phyloP scores from a whole-genome alignment of 30 jellyfish, hydroid and myxozoan genomes.

The Pelagia noctiluca region DNA sequence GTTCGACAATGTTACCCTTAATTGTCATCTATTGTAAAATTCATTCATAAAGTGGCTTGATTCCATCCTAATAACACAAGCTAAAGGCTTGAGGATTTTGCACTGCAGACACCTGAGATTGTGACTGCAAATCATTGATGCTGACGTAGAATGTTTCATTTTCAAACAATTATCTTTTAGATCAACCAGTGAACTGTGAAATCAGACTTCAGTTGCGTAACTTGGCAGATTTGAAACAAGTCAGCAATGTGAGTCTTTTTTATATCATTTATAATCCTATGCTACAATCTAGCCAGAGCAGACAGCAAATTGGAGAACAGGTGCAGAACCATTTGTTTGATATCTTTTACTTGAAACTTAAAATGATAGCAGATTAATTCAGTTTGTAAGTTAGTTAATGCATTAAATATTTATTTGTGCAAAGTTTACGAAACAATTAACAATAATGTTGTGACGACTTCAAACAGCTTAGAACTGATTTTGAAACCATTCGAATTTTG shows the following conservation, averaged over 20 bases:
- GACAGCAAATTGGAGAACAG: not conserved
- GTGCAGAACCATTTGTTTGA: not conserved
- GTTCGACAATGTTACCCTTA: not conserved
- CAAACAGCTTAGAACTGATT: not conserved
- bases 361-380: too few relatives aligned
- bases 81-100: too few relatives aligned
- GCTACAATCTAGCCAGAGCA: too few relatives aligned
- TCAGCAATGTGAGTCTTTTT: slow-evolving; percentile 3
- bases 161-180: not conserved
- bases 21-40: not conserved
- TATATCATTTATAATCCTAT: too few relatives aligned
- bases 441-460: not conserved
- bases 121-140: not conserved
- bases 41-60: not conserved
- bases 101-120: too few relatives aligned
- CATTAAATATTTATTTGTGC: not conserved
- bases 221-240: not conserved
- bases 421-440: not conserved
- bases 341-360: too few relatives aligned
- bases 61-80: not conserved
- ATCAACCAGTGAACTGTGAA: not conserved
- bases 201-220: not conserved
- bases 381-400: too few relatives aligned
- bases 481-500: not conserved
- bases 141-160: not conserved